These are phyloP conservation scores for Hydrotaea diabolus DNA, from an alignment of 2,888 invertebrate genomes.

Conservation along the genomic window DNA sequence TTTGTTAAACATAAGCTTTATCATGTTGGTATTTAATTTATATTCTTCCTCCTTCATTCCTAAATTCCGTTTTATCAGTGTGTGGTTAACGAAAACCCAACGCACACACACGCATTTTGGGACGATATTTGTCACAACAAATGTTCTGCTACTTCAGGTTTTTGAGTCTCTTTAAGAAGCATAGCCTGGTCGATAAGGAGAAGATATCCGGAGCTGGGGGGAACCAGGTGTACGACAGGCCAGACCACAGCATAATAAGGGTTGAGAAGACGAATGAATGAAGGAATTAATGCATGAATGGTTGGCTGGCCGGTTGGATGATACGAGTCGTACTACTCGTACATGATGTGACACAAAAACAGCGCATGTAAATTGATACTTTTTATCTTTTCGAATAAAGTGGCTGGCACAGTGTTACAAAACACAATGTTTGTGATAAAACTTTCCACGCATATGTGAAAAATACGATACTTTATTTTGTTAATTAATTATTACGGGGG, in stretches of 20 bases:
- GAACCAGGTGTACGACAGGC: background rate
- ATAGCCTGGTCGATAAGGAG: background rate
- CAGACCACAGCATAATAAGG: slow-evolving; percentile 11
- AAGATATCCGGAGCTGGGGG: background rate
- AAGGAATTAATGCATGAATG: slow-evolving; percentile 28
- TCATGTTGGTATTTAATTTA: slow-evolving; percentile 51
- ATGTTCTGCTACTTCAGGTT: slow-evolving; percentile 49
- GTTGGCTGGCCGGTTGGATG: background rate
- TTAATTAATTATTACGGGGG: too few species aligned
- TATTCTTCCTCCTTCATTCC: background rate
- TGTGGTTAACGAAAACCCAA: background rate
- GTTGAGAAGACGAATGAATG: slow-evolving; percentile 6
- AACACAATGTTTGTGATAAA: background rate
- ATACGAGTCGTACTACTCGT: slow-evolving; percentile 11
- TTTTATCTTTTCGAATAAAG: background rate
- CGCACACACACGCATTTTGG: slow-evolving; percentile 1
- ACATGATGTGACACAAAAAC: slow-evolving; percentile 4
- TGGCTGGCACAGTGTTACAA: slow-evolving; percentile 3
- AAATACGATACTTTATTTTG: too few species aligned
- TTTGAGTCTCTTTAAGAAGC: slow-evolving; percentile 47
- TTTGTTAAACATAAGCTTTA: slow-evolving; percentile 65
- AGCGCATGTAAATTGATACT: slow-evolving; percentile 28
- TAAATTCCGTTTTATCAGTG: background rate
- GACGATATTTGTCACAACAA: slow-evolving; percentile 61
- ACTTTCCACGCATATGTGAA: background rate